Conservation (phyloP, 2,888 invertebrate species). For the Microdon myrmicae region DNA sequence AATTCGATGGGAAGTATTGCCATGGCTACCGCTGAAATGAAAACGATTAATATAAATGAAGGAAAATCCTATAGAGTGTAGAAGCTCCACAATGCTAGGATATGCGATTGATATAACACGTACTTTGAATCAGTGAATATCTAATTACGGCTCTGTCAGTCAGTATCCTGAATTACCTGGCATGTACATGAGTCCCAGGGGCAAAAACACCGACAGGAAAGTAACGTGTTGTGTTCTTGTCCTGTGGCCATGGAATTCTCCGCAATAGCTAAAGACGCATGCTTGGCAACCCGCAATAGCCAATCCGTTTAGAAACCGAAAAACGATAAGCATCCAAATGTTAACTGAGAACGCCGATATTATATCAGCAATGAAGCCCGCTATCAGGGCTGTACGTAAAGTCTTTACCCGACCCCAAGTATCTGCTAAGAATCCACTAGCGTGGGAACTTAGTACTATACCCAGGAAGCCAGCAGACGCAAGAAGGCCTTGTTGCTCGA, state of each 20-base stretch:
- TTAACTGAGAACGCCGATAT: constrained; percentile 72
- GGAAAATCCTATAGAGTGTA: neutral
- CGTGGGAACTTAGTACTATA: constrained; percentile 78
- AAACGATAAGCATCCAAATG: constrained; percentile 70
- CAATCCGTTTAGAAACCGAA: constrained; percentile 75
- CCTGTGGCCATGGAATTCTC: constrained; percentile 70
- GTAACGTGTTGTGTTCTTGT: constrained; percentile 70
- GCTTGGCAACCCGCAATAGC: constrained; percentile 69
- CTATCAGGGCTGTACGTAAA: constrained; percentile 68
- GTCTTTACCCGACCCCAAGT: constrained; percentile 75
- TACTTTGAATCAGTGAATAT: neutral
- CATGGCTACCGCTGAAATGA: constrained; percentile 74
- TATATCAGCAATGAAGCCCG: constrained; percentile 70
- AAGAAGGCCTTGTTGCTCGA: constrained; percentile 72
- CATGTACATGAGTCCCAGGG: constrained; percentile 70
- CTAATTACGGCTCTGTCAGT: neutral
- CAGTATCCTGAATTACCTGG: constrained; percentile 65
- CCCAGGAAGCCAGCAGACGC: constrained; percentile 76
- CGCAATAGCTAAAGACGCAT: constrained; percentile 71
- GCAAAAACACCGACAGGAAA: constrained; percentile 70
- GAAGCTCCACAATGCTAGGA: neutral
- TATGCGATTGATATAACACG: neutral
- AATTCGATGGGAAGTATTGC: constrained; percentile 73
- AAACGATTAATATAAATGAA: too few relatives aligned
- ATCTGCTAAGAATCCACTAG: constrained; percentile 85